A percentile compares a stretch with the other conserved stretches of the same genome.
Conservation (phyloP, 2,888 invertebrate species). For the Drosophila recens region DNA sequence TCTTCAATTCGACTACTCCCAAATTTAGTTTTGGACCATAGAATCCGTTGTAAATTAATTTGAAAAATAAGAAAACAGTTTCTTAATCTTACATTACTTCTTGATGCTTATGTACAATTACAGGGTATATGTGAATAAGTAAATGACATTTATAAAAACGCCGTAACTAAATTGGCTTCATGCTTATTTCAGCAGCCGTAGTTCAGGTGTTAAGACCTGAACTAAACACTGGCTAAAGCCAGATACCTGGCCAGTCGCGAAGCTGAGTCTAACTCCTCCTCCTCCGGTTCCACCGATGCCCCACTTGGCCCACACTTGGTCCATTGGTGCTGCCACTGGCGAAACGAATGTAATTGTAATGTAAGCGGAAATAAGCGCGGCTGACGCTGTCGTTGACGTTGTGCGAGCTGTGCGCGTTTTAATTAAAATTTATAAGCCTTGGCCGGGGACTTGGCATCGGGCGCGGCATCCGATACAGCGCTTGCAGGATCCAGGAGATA, state of each 20-base stretch:
- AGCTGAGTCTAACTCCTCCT: background rate
- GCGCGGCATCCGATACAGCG: constrained; percentile 32
- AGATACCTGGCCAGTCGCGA: constrained; percentile 16
- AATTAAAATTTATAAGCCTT: constrained; percentile 81
- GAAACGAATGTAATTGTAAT: constrained; percentile 76
- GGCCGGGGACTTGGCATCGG: constrained; percentile 70
- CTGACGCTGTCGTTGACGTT: constrained; percentile 43
- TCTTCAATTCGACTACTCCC: no score
- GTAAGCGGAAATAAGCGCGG: constrained; percentile 78
- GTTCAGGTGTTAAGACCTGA: constrained; percentile 59
- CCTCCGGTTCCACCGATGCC: no score
- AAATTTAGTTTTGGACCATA: no score
- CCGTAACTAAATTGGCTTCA: constrained; percentile 6
- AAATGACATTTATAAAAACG: background rate
- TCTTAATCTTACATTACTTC: no score
- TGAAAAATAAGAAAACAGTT: no score
- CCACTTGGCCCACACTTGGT: constrained; percentile 1
- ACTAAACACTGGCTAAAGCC: constrained; percentile 34
- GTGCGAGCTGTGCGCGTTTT: constrained; percentile 67
- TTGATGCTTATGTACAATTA: no score
- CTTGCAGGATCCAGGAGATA: constrained; percentile 18
- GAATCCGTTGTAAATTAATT: no score
- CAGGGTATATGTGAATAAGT: background rate
- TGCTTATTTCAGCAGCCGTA: constrained; percentile 26
- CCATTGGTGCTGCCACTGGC: constrained; percentile 13